Conservation (phyloP, 1,140 invertebrate species). For the Centruroides sculpturatus region DNA sequence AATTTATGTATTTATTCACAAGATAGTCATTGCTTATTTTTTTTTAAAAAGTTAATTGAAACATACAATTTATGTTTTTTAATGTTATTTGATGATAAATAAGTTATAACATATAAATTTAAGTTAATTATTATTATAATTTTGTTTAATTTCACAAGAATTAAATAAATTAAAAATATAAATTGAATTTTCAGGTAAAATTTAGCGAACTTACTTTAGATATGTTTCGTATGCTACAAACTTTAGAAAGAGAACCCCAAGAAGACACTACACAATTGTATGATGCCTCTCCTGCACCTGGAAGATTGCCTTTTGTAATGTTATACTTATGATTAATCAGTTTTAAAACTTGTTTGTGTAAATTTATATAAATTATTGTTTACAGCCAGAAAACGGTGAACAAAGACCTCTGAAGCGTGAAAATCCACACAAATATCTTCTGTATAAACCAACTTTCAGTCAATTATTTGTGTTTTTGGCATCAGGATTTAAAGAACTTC, state of each 20-base stretch:
- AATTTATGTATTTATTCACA: no score
- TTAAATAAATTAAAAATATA: background rate
- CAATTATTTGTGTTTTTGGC: slow-evolving; percentile 86
- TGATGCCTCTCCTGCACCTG: slow-evolving; percentile 71
- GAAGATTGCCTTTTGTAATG: slow-evolving; percentile 39
- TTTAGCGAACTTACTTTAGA: slow-evolving; percentile 95
- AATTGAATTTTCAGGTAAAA: slow-evolving; percentile 50
- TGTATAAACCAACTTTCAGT: slow-evolving; percentile 88
- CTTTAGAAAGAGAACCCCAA: slow-evolving; percentile 69
- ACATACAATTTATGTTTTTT: no score
- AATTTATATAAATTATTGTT: no score
- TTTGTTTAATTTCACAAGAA: no score
- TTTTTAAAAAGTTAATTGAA: no score
- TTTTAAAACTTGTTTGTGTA: no score
- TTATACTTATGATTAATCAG: no score
- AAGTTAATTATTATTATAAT: no score
- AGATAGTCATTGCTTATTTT: no score
- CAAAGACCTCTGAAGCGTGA: slow-evolving; percentile 45
- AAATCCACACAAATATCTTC: slow-evolving; percentile 92
- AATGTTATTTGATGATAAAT: no score
- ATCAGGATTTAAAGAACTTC: slow-evolving; percentile 80
- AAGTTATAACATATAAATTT: no score
- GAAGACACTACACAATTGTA: slow-evolving; percentile 50
- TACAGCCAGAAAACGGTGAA: slow-evolving; percentile 21
- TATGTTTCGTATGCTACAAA: slow-evolving; percentile 95